Base-by-base conservation (phyloP, 2,113 vertebrate species). In the Halcyon malimbica region DNA sequence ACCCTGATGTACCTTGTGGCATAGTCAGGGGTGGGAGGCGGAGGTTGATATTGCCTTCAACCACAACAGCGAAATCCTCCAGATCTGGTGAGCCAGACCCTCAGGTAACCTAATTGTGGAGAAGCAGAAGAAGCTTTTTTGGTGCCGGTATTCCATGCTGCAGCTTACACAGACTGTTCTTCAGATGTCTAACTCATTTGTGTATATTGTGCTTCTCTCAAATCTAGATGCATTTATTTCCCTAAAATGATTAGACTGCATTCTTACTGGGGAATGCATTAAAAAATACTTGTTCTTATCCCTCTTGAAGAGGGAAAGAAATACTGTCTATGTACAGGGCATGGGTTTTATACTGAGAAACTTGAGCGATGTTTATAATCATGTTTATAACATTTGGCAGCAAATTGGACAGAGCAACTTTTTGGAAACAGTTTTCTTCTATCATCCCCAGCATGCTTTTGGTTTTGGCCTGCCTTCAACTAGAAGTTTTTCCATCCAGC, bases 401-500 rank as follows among this genome's bases (percentile, higher is more conserved):
- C 54, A 87, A 94, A 91, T 54, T 85, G 65, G 74, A 89, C 87
- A 83, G 74, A 94, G 25, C 23, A 94, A 42, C 62, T 42, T 94
- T 94, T 93, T 94, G 69, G 83, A 94, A 95, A 76, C 11, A 24
- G 50, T 83, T 87, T 91, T 94, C 44, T 90, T 96, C 93, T 94
- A 87, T 95, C 94, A 75, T 82, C 88, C 57, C 74, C 81, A 92
- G 81, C 81, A 93, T 95, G 89, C 73, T 91, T 93, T 96, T 94
- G 83, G 83, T 44, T 95, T 94, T 96, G 94, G 91, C 87, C 10
- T 13, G 69, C 23, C 63, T 95, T 94, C 96, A 93, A 69, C 14
- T 16, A 82, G 53, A 96, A 96, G 54, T 79, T 95, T 96, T 96
- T 96, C 91, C 91, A 94, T 95, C 63, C 26, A 9, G n/a, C 46